Evolutionary conservation across 2,888 invertebrate genomes (phyloP).

Genomic region (Lordiphosa fenestrarum): DNA sequence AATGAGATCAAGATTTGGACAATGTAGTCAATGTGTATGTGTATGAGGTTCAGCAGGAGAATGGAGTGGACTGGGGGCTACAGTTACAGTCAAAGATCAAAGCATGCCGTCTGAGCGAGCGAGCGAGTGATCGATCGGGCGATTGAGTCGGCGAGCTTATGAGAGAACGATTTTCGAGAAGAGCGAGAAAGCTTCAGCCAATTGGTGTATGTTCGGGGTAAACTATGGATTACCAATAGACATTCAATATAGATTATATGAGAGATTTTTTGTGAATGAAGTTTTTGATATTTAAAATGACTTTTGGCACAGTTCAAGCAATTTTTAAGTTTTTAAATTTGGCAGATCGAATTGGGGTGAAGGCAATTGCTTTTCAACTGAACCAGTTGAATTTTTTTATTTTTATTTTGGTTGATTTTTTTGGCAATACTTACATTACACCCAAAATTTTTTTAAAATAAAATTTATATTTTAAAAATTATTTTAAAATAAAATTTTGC

Average conservation of each 20-base stretch:
- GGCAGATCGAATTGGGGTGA: constrained; percentile 15
- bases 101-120: constrained; percentile 56
- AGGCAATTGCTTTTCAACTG: too few species aligned
- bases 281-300: constrained; percentile 25
- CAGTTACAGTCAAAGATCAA: constrained; percentile 42
- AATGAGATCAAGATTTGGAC: constrained; percentile 4
- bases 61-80: constrained; percentile 28
- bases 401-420: constrained; percentile 33
- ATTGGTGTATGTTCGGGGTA: constrained; percentile 13
- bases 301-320: constrained; percentile 23
- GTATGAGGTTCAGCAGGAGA: constrained; percentile 15
- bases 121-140: constrained; percentile 32
- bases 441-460: constrained; percentile 80
- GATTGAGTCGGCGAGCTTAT: constrained; percentile 23
- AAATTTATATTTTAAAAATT: constrained; percentile 79
- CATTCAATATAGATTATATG: constrained; percentile 30
- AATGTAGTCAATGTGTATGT: constrained; percentile 40
- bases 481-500: constrained; percentile 79
- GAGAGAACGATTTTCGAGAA: neutral
- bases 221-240: constrained; percentile 36
- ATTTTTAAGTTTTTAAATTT: constrained; percentile 6
- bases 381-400: constrained; percentile 14
- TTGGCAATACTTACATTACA: constrained; percentile 78
- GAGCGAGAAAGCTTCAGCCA: constrained; percentile 22
- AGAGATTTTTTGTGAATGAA: constrained; percentile 34